These are phyloP conservation scores for Rhagophthalmus giganteus DNA, from an alignment of 2,888 invertebrate genomes.

Conservation along the genomic window DNA sequence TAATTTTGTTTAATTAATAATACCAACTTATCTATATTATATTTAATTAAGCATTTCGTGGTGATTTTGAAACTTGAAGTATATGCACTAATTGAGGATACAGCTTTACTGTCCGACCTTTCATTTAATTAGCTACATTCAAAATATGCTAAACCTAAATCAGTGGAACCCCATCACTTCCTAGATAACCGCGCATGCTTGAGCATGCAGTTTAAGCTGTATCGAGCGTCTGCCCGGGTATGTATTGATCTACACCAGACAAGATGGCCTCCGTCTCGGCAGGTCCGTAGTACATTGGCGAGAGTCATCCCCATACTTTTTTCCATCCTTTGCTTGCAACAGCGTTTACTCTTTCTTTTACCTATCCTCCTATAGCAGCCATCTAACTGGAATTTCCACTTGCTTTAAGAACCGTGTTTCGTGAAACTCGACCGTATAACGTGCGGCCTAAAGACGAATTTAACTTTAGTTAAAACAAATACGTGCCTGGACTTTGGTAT, in stretches of 20 bases:
- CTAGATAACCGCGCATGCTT: conserved; percentile 29
- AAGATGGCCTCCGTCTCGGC: conserved; percentile 53
- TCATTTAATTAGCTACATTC: no score
- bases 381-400: conserved; percentile 20
- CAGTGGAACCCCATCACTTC: no score
- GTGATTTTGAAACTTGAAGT: no score
- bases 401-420: conserved; percentile 12
- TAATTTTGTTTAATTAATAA: no score
- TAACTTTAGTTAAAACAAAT: conserved; percentile 34
- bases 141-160: no score
- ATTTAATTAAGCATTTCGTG: no score
- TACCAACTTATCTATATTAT: no score
- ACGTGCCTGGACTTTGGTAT: conserved; percentile 53
- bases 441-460: conserved; percentile 15
- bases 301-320: conserved; percentile 43
- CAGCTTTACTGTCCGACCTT: no score
- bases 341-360: conserved; percentile 36
- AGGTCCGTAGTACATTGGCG: conserved; percentile 50
- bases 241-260: conserved; percentile 49
- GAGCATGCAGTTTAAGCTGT: conserved; percentile 40
- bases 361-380: conserved; percentile 26
- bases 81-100: no score
- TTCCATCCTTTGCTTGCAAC: conserved; percentile 43
- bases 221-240: conserved; percentile 49
- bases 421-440: conserved; percentile 16